A percentile compares a stretch with the other conserved stretches of the same genome.
Evolutionary conservation across 2,888 invertebrate species (phyloP).

Genomic region (Amiota communis): DNA sequence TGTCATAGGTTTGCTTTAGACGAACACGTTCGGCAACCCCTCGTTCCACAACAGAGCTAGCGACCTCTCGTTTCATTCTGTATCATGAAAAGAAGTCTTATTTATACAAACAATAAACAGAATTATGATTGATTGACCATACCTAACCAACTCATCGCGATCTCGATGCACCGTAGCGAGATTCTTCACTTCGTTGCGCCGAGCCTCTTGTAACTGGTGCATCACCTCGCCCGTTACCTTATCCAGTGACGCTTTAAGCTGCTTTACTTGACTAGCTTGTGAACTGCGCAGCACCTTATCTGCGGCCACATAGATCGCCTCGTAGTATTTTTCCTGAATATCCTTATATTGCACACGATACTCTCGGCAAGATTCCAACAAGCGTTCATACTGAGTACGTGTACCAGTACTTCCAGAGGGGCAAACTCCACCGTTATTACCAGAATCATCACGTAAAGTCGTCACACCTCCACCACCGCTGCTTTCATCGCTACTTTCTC

Average conservation of each 20-base stretch:
- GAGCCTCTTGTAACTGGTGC: constrained; percentile 85
- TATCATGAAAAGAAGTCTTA: neutral
- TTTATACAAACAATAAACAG: constrained; percentile 4
- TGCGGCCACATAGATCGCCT: constrained; percentile 81
- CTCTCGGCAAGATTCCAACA: constrained; percentile 79
- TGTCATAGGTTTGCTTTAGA: constrained; percentile 84
- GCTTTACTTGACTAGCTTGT: constrained; percentile 86
- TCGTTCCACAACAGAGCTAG: constrained; percentile 81
- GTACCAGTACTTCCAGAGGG: constrained; percentile 73
- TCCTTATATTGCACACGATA: constrained; percentile 83
- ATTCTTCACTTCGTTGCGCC: constrained; percentile 90
- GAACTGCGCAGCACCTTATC: constrained; percentile 87
- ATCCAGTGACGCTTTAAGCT: constrained; percentile 81
- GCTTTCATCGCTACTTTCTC: constrained; percentile 67
- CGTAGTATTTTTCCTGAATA: constrained; percentile 88
- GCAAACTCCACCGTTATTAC: constrained; percentile 71
- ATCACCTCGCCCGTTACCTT: constrained; percentile 83
- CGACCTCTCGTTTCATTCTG: constrained; percentile 73
- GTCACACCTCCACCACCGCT: constrained; percentile 56
- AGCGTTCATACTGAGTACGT: constrained; percentile 79
- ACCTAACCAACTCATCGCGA: constrained; percentile 93
- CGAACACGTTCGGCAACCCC: constrained; percentile 92
- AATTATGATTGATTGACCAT: constrained; percentile 42
- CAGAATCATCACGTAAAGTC: constrained; percentile 50
- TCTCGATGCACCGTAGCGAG: constrained; percentile 91